A percentile compares a stretch with the other conserved stretches of the same genome.
These are phyloP conservation scores for Epirrita christyi DNA, from an alignment of 2,888 invertebrate genomes.

Conservation along the genomic window DNA sequence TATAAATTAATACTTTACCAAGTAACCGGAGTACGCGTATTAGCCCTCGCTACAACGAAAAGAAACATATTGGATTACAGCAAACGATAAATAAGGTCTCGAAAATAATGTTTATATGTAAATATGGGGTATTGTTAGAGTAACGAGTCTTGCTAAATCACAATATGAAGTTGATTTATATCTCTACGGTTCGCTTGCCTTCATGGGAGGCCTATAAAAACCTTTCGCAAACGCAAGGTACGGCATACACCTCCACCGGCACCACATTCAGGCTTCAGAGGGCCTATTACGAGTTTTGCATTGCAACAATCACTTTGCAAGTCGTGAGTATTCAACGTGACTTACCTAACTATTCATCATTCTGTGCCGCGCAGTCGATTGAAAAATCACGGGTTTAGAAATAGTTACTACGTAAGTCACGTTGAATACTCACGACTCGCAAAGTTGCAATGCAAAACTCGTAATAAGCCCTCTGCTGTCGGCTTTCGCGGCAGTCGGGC, in stretches of 20 bases:
- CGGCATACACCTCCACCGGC: slow-evolving; percentile 19
- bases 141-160: slow-evolving; percentile 87
- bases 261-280: slow-evolving; percentile 4
- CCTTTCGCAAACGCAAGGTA: slow-evolving; percentile 46
- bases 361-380: too few relatives aligned
- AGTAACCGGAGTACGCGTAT: slow-evolving; percentile 60
- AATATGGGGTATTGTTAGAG: slow-evolving; percentile 85
- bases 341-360: too few relatives aligned
- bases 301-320: too few relatives aligned
- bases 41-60: slow-evolving; percentile 50
- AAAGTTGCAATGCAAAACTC: too few relatives aligned
- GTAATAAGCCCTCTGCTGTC: too few relatives aligned
- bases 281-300: too few relatives aligned
- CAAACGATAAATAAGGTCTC: slow-evolving; percentile 64
- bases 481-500: slow-evolving; percentile 3
- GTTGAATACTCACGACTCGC: too few relatives aligned
- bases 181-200: slow-evolving; percentile 80
- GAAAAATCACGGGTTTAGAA: too few relatives aligned
- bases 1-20: slow-evolving; percentile 64
- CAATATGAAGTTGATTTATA: slow-evolving; percentile 84
- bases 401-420: too few relatives aligned
- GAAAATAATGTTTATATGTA: slow-evolving; percentile 83
- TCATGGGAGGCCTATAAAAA: slow-evolving; percentile 81
- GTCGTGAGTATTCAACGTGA: too few relatives aligned
- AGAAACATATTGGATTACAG: slow-evolving; percentile 64